These are phyloP conservation scores for Aphis gossypii DNA, from an alignment of 1,140 invertebrate genomes.

Conservation along the genomic window DNA sequence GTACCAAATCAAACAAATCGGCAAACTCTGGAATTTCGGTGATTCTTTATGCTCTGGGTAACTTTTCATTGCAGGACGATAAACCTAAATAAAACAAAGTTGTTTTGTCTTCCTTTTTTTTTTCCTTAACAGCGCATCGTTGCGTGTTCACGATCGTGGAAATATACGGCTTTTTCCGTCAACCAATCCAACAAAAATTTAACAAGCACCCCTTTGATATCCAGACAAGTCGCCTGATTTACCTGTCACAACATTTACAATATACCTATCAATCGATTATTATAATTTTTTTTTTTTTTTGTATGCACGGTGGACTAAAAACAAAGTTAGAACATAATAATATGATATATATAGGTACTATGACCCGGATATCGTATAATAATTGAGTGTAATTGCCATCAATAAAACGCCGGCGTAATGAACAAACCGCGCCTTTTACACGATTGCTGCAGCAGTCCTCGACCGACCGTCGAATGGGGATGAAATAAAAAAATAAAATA, in stretches of 20 bases:
- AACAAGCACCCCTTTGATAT: not conserved
- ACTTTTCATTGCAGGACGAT: not conserved
- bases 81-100: not conserved
- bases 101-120: not conserved
- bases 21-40: not conserved
- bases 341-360: not conserved
- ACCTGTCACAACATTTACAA: not conserved
- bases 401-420: not conserved
- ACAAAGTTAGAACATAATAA: not conserved
- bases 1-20: not conserved
- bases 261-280: not conserved
- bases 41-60: not conserved
- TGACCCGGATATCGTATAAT: conserved; percentile 6
- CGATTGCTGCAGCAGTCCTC: not conserved
- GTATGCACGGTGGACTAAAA: not conserved
- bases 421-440: not conserved
- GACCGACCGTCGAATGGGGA: not conserved
- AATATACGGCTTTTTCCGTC: not conserved
- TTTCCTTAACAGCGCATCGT: not conserved
- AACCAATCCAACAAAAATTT: not conserved
- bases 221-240: not conserved
- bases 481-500: not conserved
- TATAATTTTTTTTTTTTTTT: not conserved
- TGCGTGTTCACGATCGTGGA: not conserved
- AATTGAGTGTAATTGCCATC: not conserved